Evolutionary conservation across 2,888 invertebrate genomes (phyloP).

Genomic region (Brachyptera risi): DNA sequence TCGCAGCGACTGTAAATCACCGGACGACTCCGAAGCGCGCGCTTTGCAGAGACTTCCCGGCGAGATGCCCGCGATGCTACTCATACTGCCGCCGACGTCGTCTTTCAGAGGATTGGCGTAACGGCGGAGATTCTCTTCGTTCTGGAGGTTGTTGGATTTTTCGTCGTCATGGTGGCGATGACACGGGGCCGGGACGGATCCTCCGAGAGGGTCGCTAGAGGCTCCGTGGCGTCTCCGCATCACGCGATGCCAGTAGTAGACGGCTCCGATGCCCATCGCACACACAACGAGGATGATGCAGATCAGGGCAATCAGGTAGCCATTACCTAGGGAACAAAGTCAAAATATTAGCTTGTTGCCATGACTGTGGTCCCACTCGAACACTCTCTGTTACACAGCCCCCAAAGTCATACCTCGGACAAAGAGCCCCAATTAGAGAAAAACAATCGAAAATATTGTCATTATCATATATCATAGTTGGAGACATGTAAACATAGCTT

Average conservation of each 20-base stretch:
- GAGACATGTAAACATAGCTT: too few relatives aligned
- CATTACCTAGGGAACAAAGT: constrained; percentile 35
- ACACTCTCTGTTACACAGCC: too few relatives aligned
- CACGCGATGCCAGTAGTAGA: constrained; percentile 53
- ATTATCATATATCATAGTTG: too few relatives aligned
- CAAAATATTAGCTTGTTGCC: background rate
- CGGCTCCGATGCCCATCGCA: constrained; percentile 47
- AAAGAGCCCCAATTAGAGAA: too few relatives aligned
- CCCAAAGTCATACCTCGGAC: too few relatives aligned
- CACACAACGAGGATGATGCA: constrained; percentile 46
- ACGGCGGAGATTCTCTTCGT: constrained; percentile 82
- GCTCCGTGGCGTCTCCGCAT: constrained; percentile 42
- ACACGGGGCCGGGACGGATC: constrained; percentile 25
- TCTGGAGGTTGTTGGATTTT: constrained; percentile 86
- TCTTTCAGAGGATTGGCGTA: constrained; percentile 68
- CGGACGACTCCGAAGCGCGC: constrained; percentile 31
- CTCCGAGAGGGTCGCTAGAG: constrained; percentile 14
- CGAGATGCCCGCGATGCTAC: constrained; percentile 8
- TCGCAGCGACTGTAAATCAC: constrained; percentile 36
- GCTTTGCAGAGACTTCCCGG: constrained; percentile 21
- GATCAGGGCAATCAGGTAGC: constrained; percentile 47
- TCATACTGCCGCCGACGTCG: constrained; percentile 10
- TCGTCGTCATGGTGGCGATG: constrained; percentile 65
- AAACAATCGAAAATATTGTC: background rate
- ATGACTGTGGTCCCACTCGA: too few relatives aligned